These are phyloP conservation scores for Platygyra sinensis DNA, from an alignment of 64 coral and sea anemone species.

Conservation along the genomic window DNA sequence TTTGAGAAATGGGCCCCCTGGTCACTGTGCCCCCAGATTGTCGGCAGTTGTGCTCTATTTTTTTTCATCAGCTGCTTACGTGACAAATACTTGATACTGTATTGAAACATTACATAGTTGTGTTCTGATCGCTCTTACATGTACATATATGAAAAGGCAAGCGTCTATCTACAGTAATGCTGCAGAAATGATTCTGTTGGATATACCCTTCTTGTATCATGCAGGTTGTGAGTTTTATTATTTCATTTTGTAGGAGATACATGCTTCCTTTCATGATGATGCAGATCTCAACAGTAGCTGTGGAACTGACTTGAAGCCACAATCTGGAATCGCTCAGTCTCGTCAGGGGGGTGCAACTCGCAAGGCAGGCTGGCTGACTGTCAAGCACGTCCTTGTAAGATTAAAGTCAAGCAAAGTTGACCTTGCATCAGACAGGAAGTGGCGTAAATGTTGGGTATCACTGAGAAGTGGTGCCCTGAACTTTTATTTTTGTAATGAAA, in stretches of 20 bases:
- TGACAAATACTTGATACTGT: no score
- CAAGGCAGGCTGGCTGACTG: constrained; percentile 91
- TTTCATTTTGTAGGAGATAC: constrained; percentile 48
- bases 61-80: no score
- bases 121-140: no score
- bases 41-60: no score
- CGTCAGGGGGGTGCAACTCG: constrained; percentile 90
- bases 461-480: constrained; percentile 79
- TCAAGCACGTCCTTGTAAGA: constrained; percentile 82
- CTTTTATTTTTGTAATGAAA: constrained; percentile 96
- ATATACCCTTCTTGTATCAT: neutral
- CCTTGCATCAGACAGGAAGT: constrained; percentile 87
- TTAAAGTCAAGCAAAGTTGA: constrained; percentile 82
- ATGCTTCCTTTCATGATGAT: constrained; percentile 70
- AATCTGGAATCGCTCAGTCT: constrained; percentile 82
- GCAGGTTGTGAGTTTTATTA: neutral
- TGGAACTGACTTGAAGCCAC: constrained; percentile 83
- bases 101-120: no score
- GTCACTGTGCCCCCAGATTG: no score
- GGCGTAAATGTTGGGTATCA: constrained; percentile 98
- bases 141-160: no score
- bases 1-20: no score
- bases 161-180: no score
- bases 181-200: neutral
- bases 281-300: constrained; percentile 70